Percentiles rank a stretch among this genome's conserved stretches.
Evolutionary conservation across 2,113 vertebrate genomes (phyloP).

Genomic region (Trematomus loennbergii): DNA sequence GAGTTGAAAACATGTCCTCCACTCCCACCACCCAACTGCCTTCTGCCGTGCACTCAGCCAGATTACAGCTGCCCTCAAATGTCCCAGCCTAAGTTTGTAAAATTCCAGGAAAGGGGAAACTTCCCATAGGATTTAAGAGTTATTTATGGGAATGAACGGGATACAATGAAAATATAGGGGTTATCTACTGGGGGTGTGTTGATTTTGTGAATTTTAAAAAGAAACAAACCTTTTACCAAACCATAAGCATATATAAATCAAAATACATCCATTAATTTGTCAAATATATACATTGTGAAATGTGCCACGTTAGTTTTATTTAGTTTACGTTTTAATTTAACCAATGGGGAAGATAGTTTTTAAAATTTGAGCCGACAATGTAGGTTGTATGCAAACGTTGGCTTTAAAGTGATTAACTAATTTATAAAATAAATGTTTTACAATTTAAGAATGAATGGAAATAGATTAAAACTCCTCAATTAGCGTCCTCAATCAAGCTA

Average conservation of each 20-base stretch:
- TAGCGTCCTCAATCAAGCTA: too few relatives aligned
- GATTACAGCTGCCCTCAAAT: conserved; percentile 73
- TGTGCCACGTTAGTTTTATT: not conserved
- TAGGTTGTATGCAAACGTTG: not conserved
- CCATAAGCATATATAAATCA: not conserved
- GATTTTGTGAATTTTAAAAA: not conserved
- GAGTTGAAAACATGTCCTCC: conserved; percentile 34
- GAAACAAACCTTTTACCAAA: not conserved
- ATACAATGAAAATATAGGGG: not conserved
- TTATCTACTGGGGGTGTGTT: not conserved
- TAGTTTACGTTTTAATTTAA: too few relatives aligned
- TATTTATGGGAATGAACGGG: not conserved
- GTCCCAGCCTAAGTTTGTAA: conserved; percentile 32
- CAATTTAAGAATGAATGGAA: too few relatives aligned
- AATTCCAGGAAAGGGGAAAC: not conserved
- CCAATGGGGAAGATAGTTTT: too few relatives aligned
- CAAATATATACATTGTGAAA: not conserved
- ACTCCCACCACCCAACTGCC: conserved; percentile 12
- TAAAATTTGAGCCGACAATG: not conserved
- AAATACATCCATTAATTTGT: not conserved
- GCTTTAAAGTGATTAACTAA: not conserved
- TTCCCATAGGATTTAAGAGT: not conserved
- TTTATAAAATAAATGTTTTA: not conserved
- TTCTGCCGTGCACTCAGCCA: conserved; percentile 45
- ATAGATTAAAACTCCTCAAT: too few relatives aligned